phyloP scores from a whole-genome alignment of 2,113 vertebrate species.

The Tricholaema leucomelas region DNA sequence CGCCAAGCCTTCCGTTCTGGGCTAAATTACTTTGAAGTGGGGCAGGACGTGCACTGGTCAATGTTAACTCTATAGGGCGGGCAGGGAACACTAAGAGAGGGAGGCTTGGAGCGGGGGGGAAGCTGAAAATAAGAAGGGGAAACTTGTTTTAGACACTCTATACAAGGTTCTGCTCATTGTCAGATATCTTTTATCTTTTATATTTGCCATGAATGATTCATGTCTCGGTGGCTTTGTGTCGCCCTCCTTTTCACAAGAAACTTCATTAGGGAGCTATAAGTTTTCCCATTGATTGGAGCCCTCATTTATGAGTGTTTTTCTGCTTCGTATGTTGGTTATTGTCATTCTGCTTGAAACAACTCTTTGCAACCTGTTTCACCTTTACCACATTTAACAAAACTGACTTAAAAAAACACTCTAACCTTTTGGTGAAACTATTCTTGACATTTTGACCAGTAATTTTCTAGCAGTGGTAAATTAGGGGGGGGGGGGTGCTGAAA shows the following conservation, averaged over 20 bases:
- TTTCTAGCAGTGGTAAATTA: conserved; percentile 52
- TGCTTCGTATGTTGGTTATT: conserved; percentile 77
- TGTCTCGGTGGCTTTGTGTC: conserved; percentile 86
- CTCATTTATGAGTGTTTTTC: conserved; percentile 82
- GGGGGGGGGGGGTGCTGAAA: fast-evolving
- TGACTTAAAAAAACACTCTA: conserved; percentile 73
- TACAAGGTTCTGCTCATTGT: conserved; percentile 91
- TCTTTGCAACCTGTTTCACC: conserved; percentile 77
- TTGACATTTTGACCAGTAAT: conserved; percentile 67
- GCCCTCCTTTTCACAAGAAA: conserved; percentile 84
- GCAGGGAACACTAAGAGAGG: conserved; percentile 85
- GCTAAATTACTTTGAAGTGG: conserved; percentile 93
- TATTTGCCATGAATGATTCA: conserved; percentile 98
- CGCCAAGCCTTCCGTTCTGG: conserved; percentile 87
- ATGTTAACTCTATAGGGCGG: conserved; percentile 89
- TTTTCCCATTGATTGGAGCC: conserved; percentile 82
- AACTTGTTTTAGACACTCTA: conserved; percentile 91
- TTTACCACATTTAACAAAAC: conserved; percentile 71
- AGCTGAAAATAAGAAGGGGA: conserved; percentile 88
- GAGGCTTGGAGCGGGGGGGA: conserved; percentile 74
- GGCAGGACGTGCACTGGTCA: conserved; percentile 88
- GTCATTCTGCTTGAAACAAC: conserved; percentile 75
- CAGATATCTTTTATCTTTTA: conserved; percentile 91
- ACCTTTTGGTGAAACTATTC: conserved; percentile 70
- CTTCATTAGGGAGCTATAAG: conserved; percentile 88